Evolutionary conservation across 2,113 vertebrate genomes (phyloP), one percentile per base, ranked within the genome.

Genomic region (Acanthochromis polyacanthus): DNA sequence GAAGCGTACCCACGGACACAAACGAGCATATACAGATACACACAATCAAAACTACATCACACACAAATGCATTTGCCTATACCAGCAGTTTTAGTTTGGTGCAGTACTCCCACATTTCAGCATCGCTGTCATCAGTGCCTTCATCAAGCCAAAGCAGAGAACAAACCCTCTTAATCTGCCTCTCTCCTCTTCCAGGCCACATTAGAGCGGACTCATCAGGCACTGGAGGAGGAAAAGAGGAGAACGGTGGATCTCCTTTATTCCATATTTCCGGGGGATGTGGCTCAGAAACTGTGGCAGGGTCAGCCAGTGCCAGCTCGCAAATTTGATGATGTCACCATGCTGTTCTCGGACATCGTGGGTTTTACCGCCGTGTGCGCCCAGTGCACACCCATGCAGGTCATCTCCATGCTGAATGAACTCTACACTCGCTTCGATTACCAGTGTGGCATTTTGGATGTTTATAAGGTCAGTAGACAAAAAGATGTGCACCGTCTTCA

Each of bases 361-460:
- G 98, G 98, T 57, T 99, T 99, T 87, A 99, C 98, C 0, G 98
- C 98, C 4, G 96, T 99, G 86, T 99, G 98, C 14, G 98, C 97
- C 0, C 97, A 99, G 93, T 99, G 98, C 62, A 99, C 98, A 0
- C 98, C 98, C 53, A 98, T 99, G 98, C 98, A 99, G 90, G 98
- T 99, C 80, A 99, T 99, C 95, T 98, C 97, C 92, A 99, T 99
- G 98, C 94, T 99, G 83, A 99, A 99, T 0, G 98, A 99, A 78
- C 95, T 99, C 20, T 99, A 99, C 91, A 99, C 98, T 0, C 95
- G 97, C 71, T 99, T 99, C 43, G 98, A 99, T 93, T 97, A 99
- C 93, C 98, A 99, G 93, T 99, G 98, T 71, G 98, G 98, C 59
- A 97, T 98, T 71, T 94, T 99, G 81, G 98, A 99, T 70, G 97